Conservation (phyloP, 2,113 vertebrate species). For the Urocolius indicus region DNA sequence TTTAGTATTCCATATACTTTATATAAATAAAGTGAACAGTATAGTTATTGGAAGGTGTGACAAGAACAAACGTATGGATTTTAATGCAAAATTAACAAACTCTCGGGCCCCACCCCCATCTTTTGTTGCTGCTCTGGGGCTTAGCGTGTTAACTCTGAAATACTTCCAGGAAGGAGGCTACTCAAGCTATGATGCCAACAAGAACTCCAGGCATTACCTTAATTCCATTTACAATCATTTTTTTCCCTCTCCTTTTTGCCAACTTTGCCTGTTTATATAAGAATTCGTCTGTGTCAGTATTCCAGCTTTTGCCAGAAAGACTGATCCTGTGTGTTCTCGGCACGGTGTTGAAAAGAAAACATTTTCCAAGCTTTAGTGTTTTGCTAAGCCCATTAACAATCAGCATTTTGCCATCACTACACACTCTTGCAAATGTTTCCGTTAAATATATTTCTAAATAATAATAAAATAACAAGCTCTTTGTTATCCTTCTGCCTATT, state of each 20-base stretch:
- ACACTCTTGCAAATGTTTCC: constrained; percentile 42
- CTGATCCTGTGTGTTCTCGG: neutral
- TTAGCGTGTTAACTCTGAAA: neutral
- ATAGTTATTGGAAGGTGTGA: constrained; percentile 40
- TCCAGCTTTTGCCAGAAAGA: neutral
- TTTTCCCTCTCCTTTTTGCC: neutral
- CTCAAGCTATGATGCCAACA: neutral
- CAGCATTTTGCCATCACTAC: neutral
- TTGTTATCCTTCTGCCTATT: constrained; percentile 50
- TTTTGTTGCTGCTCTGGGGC: neutral
- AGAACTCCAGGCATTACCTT: neutral
- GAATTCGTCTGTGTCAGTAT: neutral
- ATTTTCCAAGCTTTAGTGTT: neutral
- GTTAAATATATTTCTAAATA: constrained; percentile 67
- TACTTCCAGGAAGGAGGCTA: neutral
- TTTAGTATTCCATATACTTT: constrained; percentile 52
- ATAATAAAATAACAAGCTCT: constrained; percentile 61
- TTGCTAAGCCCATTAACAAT: constrained; percentile 4
- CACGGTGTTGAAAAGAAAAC: neutral
- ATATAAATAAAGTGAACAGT: constrained; percentile 72
- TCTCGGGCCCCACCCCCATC: neutral
- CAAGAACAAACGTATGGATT: neutral
- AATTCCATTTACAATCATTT: neutral
- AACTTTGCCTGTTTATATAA: neutral
- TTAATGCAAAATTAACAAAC: neutral